Base-by-base conservation (phyloP, 2,888 invertebrate genomes). In the Helicoverpa assulta region DNA sequence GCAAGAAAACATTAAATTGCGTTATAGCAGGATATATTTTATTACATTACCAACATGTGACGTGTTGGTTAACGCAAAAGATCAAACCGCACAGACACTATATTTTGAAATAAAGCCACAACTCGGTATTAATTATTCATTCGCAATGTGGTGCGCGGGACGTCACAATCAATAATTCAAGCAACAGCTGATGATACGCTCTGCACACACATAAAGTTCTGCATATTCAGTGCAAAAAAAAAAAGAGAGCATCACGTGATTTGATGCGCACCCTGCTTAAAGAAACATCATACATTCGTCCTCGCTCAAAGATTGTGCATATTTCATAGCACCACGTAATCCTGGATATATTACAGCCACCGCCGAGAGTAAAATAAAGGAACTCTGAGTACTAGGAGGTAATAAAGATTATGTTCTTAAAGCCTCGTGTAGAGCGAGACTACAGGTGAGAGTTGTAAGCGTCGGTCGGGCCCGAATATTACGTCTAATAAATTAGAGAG, bases 361-460 rank as follows among this genome's bases (percentile, higher is more conserved):
- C 85, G 80, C 84, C 76, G 78, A 82, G 86, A 87, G 88, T 91
- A 89, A 91, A 90, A 90, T 89, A 90, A 90, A 89, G 90, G 86
- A 90, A 89, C 85, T 88, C 86, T 84, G 85, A 89, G 88, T 86
- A 87, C 85, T 87, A 78, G 85, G 85, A 81, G 84, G 89, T 87
- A 90, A 92, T 92, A 92, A 92, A 92, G 92, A 92, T 92, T 92
- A 92, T 91, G 91, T 90, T 89, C 90, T 89, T 90, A 90, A 91
- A 90, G 87, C 89, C 83, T 86, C 83, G 84, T 88, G 84, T 86
- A 70, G 69, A 76, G 75, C 59, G 69, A 81, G 86, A n/a, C 43
- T 67, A 76, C 86, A 87, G 88, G 90, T 88, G 83, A 83, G 80
- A 76, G 84, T 72, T 75, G 80, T 73, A 69, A 83, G 82, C 76